Evolutionary conservation across 2,113 vertebrate species (phyloP).

Genomic region (Scalopus aquaticus): DNA sequence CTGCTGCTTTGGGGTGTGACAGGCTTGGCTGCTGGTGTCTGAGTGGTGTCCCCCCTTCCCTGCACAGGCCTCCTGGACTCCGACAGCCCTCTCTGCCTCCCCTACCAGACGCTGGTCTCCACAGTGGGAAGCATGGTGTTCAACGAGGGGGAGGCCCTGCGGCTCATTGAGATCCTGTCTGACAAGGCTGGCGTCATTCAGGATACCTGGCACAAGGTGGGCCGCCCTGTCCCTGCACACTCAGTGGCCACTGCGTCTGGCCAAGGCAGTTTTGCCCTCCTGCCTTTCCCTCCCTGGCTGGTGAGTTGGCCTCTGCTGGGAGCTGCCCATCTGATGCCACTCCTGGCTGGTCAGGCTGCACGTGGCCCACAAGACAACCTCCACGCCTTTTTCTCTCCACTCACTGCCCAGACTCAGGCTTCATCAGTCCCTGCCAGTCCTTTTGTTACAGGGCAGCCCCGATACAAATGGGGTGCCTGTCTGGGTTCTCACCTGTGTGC

Average conservation of each 20-base stretch:
- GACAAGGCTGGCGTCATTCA: slow-evolving; percentile 92
- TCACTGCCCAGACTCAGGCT: background rate
- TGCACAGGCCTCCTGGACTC: slow-evolving; percentile 79
- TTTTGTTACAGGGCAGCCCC: no score
- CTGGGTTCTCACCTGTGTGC: no score
- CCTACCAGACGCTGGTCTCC: slow-evolving; percentile 93
- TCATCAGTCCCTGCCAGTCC: background rate
- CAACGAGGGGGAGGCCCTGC: slow-evolving; percentile 92
- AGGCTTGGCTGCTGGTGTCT: rapidly evolving
- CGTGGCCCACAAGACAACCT: background rate
- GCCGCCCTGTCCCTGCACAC: background rate
- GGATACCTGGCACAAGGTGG: slow-evolving; percentile 95
- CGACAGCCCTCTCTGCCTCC: slow-evolving; percentile 89
- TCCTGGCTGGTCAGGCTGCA: background rate
- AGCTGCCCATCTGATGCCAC: background rate
- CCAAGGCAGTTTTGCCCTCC: background rate
- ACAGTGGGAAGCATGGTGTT: slow-evolving; percentile 92
- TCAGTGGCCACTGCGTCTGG: background rate
- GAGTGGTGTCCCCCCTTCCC: background rate
- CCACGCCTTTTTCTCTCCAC: background rate
- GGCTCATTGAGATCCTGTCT: slow-evolving; percentile 94
- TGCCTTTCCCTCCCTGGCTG: background rate
- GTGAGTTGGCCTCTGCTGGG: background rate
- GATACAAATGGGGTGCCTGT: no score
- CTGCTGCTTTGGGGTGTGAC: background rate